phyloP scores from a whole-genome alignment of 2,888 invertebrate genomes.

The Plebejus argus region DNA sequence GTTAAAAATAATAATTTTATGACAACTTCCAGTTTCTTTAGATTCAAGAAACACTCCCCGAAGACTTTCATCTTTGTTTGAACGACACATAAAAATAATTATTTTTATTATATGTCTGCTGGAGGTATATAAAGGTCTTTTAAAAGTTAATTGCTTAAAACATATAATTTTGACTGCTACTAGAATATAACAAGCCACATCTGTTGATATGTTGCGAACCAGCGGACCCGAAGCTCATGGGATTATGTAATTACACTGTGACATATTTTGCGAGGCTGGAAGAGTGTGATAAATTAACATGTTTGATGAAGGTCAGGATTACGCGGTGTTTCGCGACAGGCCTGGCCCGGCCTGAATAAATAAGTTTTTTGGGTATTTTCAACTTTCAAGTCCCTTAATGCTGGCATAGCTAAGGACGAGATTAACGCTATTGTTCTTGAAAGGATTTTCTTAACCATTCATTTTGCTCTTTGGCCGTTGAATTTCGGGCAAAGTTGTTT shows the following conservation, averaged over 20 bases:
- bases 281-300: slow-evolving; percentile 27
- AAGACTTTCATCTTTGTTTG: neutral
- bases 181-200: neutral
- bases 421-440: neutral
- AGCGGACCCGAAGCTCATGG: neutral
- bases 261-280: slow-evolving; percentile 5
- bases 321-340: slow-evolving; percentile 11
- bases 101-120: neutral
- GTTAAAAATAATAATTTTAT: no score
- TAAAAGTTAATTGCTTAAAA: no score
- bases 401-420: neutral
- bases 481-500: neutral
- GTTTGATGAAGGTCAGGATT: slow-evolving; percentile 22
- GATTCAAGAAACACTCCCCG: neutral
- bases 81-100: neutral
- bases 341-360: neutral
- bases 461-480: neutral
- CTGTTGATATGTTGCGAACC: neutral
- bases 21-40: slow-evolving; percentile 5
- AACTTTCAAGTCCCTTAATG: neutral
- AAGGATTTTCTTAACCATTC: neutral
- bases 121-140: no score
- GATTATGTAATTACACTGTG: neutral
- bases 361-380: neutral
- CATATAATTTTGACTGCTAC: neutral